These are phyloP conservation scores for Poecilia gillii DNA, from an alignment of 2,797 vertebrate genomes.

Conservation along the genomic window DNA sequence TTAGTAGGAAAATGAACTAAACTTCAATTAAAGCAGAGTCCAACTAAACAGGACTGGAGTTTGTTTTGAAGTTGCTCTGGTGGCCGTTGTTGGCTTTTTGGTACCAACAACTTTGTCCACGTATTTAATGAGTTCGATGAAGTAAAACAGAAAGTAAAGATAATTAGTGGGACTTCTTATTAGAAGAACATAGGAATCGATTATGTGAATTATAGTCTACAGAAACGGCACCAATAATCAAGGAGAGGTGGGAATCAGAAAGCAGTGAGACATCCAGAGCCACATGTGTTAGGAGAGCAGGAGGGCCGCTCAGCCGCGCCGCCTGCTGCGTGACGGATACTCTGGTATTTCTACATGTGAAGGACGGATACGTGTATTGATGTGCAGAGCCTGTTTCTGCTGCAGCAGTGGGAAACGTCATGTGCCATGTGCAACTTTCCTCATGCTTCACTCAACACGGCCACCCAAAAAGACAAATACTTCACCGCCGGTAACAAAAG, in stretches of 20 bases:
- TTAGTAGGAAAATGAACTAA: too few relatives aligned
- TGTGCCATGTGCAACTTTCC: slow-evolving; percentile 17
- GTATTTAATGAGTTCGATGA: too few relatives aligned
- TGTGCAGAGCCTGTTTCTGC: slow-evolving; percentile 48
- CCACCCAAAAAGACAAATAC: slow-evolving; percentile 54
- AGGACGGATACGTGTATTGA: slow-evolving; percentile 65
- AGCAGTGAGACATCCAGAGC: slow-evolving; percentile 73
- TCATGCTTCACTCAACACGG: slow-evolving; percentile 39
- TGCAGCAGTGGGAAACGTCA: slow-evolving; percentile 45
- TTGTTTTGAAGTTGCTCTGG: too few relatives aligned
- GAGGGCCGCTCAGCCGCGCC: slow-evolving; percentile 30
- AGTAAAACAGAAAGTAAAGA: not conserved
- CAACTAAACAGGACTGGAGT: too few relatives aligned
- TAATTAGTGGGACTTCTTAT: not conserved
- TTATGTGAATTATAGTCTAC: slow-evolving; percentile 50
- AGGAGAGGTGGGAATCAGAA: slow-evolving; percentile 52
- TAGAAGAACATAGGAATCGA: slow-evolving; percentile 27
- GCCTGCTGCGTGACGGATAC: slow-evolving; percentile 80
- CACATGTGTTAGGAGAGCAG: slow-evolving; percentile 63
- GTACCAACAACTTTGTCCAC: too few relatives aligned
- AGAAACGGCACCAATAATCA: slow-evolving; percentile 37
- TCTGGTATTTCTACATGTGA: slow-evolving; percentile 75
- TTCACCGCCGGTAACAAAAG: not conserved
- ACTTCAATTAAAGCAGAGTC: too few relatives aligned
- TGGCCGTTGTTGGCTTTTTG: too few relatives aligned